Base-by-base conservation (phyloP, 2,797 vertebrate genomes). In the Malurus leucopterus region DNA sequence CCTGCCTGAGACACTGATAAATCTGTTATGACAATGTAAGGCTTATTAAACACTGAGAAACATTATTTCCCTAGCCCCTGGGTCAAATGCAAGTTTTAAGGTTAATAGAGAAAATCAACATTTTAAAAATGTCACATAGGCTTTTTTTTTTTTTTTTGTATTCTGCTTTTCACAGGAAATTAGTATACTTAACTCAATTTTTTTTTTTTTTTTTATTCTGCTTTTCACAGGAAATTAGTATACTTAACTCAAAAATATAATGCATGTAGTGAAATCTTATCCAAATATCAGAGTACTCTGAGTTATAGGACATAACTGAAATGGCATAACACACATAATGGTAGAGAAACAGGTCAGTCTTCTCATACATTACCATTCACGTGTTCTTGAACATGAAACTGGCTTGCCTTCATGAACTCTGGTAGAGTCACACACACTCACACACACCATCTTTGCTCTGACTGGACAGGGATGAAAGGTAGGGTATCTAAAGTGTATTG, bases 11-110 rank as follows among this genome's bases (percentile, higher is more conserved):
- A 91, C 51, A 46, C 61, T 82, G 90, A 95, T 78, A 84, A 91
- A 94, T 94, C 61, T 91, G 50, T 87, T 93, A 87, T 64, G 92
- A 93, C 92, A 92, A 74, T 34, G 17, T 49, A 83, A 85, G 82
- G 32, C 76, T 90, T 92, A 92, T 88, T 95, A 92, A 94, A 89
- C 74, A 91, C 40, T 29, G 51, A 85, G 71, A 91, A 83, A 90
- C 53, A 41, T 46, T 40, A 83, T 93, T 91, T 90, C 41, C 44
- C 51, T 55, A 83, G 69, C 78, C 78, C 79, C 69, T 83, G 70
- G 88, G 59, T 90, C 82, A 95, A 70, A 80, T 30, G 30, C 22
- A 91, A 70, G 30, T 65, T 85, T 93, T 89, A 87, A 90, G 70
- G 73, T 91, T 95, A 86, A 90, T 26, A 84, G 74, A 82, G 53